Evolutionary conservation across 2,797 vertebrate species (phyloP), one percentile per base, ranked within the genome.

Genomic region (Fringilla coelebs): DNA sequence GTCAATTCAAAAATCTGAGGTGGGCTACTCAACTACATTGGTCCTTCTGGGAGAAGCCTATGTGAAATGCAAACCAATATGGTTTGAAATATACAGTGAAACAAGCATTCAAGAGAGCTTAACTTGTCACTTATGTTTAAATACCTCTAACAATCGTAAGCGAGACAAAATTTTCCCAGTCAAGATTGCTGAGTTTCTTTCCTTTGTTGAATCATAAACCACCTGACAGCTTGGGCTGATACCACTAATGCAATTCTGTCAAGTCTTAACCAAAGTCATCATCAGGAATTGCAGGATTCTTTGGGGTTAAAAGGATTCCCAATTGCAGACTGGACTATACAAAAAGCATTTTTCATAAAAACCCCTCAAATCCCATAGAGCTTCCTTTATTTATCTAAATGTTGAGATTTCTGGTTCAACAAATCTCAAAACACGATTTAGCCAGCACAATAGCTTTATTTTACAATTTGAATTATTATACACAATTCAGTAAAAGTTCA

Each of bases 401-500:
- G 8, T 58, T 49, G 79, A 46, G 11, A 73, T 67, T 62, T 80
- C 73, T 46, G 13, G 36, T 67, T 85, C 46, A 96, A 71, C 24
- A 76, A 81, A 25, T 73, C 49, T 70, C 85, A 81, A 81, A 81
- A 83, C 31, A 81, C 6, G 4, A 40, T 66, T 72, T 26, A 41
- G 54, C 79, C 78, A 89, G 90, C 89, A 87, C 52, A 52, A 60
- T 1, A 83, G 36, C 57, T 80, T 93, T 90, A 96, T 96, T 85
- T 73, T 36, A 19, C 63, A 60, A 51, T 62, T 74, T 31, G 74
- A 85, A n/a, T 68, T 80, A 81, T 52, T 84, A 46, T 49, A 83
- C 71, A 82, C 52, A 71, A 76, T 54, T 94, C 66, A 34, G 19
- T 65, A 67, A 91, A 75, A 89, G 29, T 29, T 66, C 11, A 78